Evolutionary conservation across 1,140 invertebrate genomes (phyloP).

Genomic region (Pantala flavescens): DNA sequence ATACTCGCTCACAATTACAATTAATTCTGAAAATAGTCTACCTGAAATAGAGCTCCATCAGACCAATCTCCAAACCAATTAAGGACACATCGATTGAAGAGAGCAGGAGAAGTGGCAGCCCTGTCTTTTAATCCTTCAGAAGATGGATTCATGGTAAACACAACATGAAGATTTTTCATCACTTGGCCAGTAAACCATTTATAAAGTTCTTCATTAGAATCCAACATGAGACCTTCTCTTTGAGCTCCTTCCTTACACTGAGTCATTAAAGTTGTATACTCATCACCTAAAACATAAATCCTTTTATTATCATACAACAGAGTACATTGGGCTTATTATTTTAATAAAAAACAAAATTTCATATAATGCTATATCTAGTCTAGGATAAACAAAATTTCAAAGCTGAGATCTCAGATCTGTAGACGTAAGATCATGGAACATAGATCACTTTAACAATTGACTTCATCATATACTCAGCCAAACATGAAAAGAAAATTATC

Average conservation of each 20-base stretch:
- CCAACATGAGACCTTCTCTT: slow-evolving; percentile 94
- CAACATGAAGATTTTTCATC: slow-evolving; percentile 97
- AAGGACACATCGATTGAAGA: slow-evolving; percentile 98
- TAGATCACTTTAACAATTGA: too few species aligned
- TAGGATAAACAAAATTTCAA: too few species aligned
- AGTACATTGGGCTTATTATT: background rate
- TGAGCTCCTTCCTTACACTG: slow-evolving; percentile 99
- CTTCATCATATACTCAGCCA: too few species aligned
- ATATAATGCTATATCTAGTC: too few species aligned
- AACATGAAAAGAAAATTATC: too few species aligned
- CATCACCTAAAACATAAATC: slow-evolving; percentile 54
- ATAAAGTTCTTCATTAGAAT: slow-evolving; percentile 96
- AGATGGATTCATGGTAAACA: slow-evolving; percentile 99
- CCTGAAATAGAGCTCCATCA: slow-evolving; percentile 91
- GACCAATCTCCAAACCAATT: slow-evolving; percentile 99
- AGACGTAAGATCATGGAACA: too few species aligned
- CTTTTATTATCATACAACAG: background rate
- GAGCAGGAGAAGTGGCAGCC: slow-evolving; percentile 94
- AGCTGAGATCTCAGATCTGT: too few species aligned
- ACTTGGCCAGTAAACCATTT: slow-evolving; percentile 98
- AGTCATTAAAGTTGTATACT: slow-evolving; percentile 97
- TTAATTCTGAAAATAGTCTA: slow-evolving; percentile 37
- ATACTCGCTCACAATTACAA: too few species aligned
- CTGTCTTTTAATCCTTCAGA: slow-evolving; percentile 95
- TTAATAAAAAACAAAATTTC: too few species aligned